Evolutionary conservation across 2,888 invertebrate genomes (phyloP), one percentile per base, ranked within the genome.

Genomic region (Lasioglossum morio): DNA sequence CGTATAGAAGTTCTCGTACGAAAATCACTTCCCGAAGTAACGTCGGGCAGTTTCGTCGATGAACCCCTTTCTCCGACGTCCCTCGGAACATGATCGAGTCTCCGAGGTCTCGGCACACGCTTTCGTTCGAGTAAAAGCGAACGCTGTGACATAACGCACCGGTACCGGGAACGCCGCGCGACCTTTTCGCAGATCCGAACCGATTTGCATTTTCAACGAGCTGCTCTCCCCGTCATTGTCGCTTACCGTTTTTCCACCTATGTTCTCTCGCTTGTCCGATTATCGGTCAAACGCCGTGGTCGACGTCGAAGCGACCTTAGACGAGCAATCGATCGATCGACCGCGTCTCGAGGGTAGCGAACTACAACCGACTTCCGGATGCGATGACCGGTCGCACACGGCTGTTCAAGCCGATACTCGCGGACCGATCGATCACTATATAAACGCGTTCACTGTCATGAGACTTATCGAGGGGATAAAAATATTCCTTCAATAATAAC

Each of bases 271-370:
- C n/a, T 40, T 16, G 37, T 0, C 34, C 43, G 78, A 72, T 79
- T 66, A 66, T 69, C 30, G 69, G 19, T 27, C n/a, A 48, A 37
- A n/a, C 34, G 27, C 72, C 23, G n/a, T 34, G 48, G 40, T 46
- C 77, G 46, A 81, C 76, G 72, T n/a, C 81, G 63, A 19, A 16
- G 48, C 72, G 78, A 81, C 72, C 72, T 69, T 72, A 78, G 72
- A 37, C 43, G 72, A 40, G 23, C 40, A 43, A 30, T 82, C 78
- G 78, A 81, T 66, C 78, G 63, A 81, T 73, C 72, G 78, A 48
- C 72, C 74, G 69, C 19, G 73, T 43, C 73, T 79, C 53, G 69
- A 30, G 74, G 57, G 57, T 82, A 30, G n/a, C 66, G 30, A 8
- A 63, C 57, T 1, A n/a, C 34, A 10, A 53, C 34, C 77, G 48